These are phyloP conservation scores for Patella depressa DNA, from an alignment of 2,888 invertebrate genomes.

Conservation along the genomic window DNA sequence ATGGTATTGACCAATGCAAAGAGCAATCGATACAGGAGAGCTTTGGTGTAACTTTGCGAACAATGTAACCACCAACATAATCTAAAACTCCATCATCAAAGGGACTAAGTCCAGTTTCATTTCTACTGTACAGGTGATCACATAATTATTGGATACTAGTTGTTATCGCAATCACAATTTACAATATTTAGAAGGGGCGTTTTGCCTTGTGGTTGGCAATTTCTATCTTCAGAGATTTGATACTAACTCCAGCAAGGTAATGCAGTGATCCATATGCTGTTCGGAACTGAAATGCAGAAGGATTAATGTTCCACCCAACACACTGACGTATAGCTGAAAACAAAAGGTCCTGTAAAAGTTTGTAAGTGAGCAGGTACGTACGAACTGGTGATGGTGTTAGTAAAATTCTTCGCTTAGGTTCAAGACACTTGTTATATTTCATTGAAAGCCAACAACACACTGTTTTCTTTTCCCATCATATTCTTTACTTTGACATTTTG, in stretches of 20 bases:
- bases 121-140: neutral
- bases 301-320: conserved; percentile 19
- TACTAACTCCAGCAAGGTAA: neutral
- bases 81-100: neutral
- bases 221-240: neutral
- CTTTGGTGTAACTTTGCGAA: neutral
- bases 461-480: conserved; percentile 7
- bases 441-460: conserved; percentile 20
- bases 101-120: neutral
- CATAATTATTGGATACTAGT: neutral
- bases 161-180: neutral
- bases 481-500: neutral
- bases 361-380: conserved; percentile 15
- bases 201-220: neutral
- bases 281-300: conserved; percentile 10
- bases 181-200: neutral
- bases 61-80: neutral
- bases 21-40: neutral
- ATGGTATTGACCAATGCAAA: neutral
- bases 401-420: neutral
- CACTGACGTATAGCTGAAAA: conserved; percentile 12
- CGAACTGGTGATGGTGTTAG: neutral
- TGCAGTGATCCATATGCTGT: conserved; percentile 4
- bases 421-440: neutral
- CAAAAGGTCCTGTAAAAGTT: conserved; percentile 15